These are phyloP conservation scores for Pampus argenteus DNA, from an alignment of 2,797 vertebrate genomes.

Conservation along the genomic window DNA sequence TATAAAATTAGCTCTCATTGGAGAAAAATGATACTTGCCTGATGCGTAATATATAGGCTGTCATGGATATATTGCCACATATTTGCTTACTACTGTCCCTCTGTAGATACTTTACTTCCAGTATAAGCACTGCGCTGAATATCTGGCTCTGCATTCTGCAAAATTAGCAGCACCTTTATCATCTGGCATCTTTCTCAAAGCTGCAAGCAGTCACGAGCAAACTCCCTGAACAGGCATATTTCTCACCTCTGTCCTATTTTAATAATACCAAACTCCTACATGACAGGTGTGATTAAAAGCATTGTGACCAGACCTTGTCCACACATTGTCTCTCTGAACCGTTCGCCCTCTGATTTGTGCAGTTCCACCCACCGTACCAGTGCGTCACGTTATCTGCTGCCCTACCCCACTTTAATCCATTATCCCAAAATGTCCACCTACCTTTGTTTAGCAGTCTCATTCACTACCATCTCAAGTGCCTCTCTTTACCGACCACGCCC, in stretches of 20 bases:
- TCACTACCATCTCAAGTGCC: constrained; percentile 57
- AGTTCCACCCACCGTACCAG: constrained; percentile 51
- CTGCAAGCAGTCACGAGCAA: constrained; percentile 36
- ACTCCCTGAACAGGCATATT: constrained; percentile 29
- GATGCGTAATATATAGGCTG: constrained; percentile 49
- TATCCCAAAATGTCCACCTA: constrained; percentile 76
- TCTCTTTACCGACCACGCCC: constrained; percentile 64
- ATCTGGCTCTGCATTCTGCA: constrained; percentile 23
- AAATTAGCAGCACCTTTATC: constrained; percentile 52
- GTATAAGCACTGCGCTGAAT: constrained; percentile 7
- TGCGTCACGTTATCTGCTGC: constrained; percentile 53
- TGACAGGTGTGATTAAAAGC: constrained; percentile 70
- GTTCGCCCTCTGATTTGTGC: constrained; percentile 51
- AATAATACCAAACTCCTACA: constrained; percentile 76
- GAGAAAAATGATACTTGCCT: constrained; percentile 14
- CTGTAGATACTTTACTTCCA: constrained; percentile 45
- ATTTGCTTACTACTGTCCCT: constrained; percentile 52
- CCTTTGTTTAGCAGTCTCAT: constrained; percentile 67
- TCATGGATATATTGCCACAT: constrained; percentile 36
- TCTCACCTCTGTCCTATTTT: constrained; percentile 65
- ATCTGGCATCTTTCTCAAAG: constrained; percentile 34
- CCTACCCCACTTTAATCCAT: constrained; percentile 69
- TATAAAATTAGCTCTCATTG: constrained; percentile 47
- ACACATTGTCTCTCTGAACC: constrained; percentile 46
- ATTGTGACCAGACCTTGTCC: constrained; percentile 61